Conservation (phyloP, 2,888 invertebrate genomes). For the Drosophila lutescens region DNA sequence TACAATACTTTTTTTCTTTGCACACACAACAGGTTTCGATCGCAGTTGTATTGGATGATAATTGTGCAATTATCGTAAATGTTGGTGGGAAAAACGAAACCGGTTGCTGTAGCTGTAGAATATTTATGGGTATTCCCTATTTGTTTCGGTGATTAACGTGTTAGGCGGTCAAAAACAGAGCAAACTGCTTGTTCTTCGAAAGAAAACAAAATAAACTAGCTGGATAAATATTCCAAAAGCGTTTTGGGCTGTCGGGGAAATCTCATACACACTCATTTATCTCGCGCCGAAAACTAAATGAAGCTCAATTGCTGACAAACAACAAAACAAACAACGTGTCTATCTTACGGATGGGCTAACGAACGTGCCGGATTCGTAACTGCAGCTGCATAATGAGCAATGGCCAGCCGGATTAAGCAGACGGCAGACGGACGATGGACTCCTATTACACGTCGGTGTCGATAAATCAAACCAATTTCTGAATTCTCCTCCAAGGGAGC, state of each 20-base stretch:
- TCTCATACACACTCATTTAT: slow-evolving; percentile 5
- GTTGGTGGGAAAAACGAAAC: slow-evolving; percentile 29
- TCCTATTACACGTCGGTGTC: slow-evolving; percentile 17
- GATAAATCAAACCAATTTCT: slow-evolving; percentile 28
- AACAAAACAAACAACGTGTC: slow-evolving; percentile 31
- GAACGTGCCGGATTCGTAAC: slow-evolving; percentile 18
- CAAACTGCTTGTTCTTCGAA: slow-evolving; percentile 4
- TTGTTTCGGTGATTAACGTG: slow-evolving; percentile 8
- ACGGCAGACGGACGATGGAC: too few relatives aligned
- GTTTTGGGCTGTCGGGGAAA: slow-evolving; percentile 4
- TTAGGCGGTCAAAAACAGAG: not conserved
- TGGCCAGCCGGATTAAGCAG: not conserved
- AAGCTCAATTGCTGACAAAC: slow-evolving; percentile 32
- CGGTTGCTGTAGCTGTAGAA: slow-evolving; percentile 10
- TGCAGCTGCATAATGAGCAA: slow-evolving; percentile 37
- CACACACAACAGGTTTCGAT: slow-evolving; percentile 55
- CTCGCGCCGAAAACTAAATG: slow-evolving; percentile 20
- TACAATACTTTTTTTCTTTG: not conserved
- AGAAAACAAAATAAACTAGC: slow-evolving; percentile 10
- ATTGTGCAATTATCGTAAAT: slow-evolving; percentile 44
- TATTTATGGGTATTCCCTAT: slow-evolving; percentile 24
- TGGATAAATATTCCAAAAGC: slow-evolving; percentile 11
- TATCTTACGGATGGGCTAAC: slow-evolving; percentile 8
- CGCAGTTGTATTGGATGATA: slow-evolving; percentile 10
- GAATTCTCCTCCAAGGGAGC: slow-evolving; percentile 4